phyloP scores from a whole-genome alignment of 2,888 invertebrate genomes.

The Chrysolina haemoptera region DNA sequence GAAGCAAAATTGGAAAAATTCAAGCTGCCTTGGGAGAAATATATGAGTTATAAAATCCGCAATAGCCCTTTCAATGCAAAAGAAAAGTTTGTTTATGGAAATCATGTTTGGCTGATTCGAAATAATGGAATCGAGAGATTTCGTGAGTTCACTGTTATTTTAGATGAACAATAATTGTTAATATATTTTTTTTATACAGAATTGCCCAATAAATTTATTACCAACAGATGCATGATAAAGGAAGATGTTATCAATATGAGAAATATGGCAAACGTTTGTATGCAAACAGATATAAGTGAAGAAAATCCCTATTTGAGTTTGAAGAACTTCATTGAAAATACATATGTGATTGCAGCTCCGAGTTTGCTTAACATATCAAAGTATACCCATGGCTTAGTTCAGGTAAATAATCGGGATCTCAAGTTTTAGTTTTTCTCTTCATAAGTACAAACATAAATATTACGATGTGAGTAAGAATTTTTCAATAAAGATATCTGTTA shows the following conservation, averaged over 20 bases:
- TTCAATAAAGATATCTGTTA: too few relatives aligned
- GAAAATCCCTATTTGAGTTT: constrained; percentile 62
- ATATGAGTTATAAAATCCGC: not conserved
- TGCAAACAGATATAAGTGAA: constrained; percentile 64
- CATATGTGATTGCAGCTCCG: constrained; percentile 60
- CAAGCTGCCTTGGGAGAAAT: constrained; percentile 46
- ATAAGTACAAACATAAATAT: too few relatives aligned
- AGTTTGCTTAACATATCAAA: constrained; percentile 58
- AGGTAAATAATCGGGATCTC: constrained; percentile 52
- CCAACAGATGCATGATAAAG: constrained; percentile 62
- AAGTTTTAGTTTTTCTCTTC: not conserved
- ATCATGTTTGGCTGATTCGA: constrained; percentile 55
- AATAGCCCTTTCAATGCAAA: constrained; percentile 35
- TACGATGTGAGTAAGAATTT: too few relatives aligned
- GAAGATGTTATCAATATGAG: constrained; percentile 69
- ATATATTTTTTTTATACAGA: constrained; percentile 56
- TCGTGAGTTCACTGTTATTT: constrained; percentile 51
- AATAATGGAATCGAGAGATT: constrained; percentile 53
- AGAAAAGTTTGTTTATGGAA: constrained; percentile 50
- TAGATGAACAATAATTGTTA: constrained; percentile 20
- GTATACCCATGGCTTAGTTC: constrained; percentile 52
- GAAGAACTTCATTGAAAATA: constrained; percentile 63
- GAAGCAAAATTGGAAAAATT: constrained; percentile 51
- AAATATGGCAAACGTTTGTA: constrained; percentile 67
- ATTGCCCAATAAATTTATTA: constrained; percentile 63